Conservation (phyloP, 1,140 invertebrate genomes). For the Scaptomyza graminum region DNA sequence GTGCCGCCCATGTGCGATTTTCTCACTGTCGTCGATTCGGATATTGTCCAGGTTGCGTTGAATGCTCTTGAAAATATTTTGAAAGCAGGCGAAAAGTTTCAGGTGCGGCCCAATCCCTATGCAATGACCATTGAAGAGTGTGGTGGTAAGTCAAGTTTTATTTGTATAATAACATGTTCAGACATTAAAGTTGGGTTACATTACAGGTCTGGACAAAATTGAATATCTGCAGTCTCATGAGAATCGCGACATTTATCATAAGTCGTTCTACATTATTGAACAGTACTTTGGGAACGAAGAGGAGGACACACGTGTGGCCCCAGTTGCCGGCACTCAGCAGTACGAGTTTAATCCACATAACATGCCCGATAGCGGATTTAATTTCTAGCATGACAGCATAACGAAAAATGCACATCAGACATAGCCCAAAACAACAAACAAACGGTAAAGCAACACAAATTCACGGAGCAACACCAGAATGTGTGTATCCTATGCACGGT, state of each 20-base stretch:
- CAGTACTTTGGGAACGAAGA: constrained; percentile 96
- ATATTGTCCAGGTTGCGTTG: constrained; percentile 98
- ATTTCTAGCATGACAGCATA: constrained; percentile 88
- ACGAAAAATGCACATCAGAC: constrained; percentile 23
- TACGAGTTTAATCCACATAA: constrained; percentile 89
- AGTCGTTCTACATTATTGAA: constrained; percentile 98
- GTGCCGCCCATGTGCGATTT: constrained; percentile 98
- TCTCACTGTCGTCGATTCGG: constrained; percentile 96
- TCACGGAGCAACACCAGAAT: constrained; percentile 10
- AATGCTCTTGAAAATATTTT: constrained; percentile 98
- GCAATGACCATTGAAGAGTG: constrained; percentile 97
- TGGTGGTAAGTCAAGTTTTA: constrained; percentile 90
- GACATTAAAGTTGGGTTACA: not conserved
- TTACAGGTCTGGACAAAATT: constrained; percentile 96
- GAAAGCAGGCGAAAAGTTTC: constrained; percentile 92
- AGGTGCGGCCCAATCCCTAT: constrained; percentile 93
- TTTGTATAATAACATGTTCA: not conserved
- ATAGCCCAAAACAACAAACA: constrained; percentile 13
- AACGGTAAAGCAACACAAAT: constrained; percentile 19
- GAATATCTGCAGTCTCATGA: constrained; percentile 98
- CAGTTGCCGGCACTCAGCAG: constrained; percentile 91
- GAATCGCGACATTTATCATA: constrained; percentile 98
- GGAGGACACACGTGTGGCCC: constrained; percentile 92
- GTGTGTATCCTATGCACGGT: constrained; percentile 27
- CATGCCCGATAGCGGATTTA: constrained; percentile 90